phyloP scores from a whole-genome alignment of 2,113 vertebrate genomes.

The Cervus canadensis region DNA sequence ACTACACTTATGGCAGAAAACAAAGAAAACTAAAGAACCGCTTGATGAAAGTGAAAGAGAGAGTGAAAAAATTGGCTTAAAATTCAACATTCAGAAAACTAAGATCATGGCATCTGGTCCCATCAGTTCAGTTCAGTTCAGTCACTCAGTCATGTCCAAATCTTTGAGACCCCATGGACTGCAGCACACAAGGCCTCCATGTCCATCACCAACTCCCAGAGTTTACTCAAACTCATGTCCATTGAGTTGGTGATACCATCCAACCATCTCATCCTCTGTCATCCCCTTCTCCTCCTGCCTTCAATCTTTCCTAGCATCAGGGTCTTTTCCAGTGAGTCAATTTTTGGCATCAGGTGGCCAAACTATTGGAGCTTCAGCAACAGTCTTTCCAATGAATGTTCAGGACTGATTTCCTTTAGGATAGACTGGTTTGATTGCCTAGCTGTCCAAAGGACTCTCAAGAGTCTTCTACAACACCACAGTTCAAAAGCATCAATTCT shows the following conservation, averaged over 20 bases:
- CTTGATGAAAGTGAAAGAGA: background rate
- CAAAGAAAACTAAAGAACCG: background rate
- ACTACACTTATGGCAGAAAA: background rate
- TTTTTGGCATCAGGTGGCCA: background rate
- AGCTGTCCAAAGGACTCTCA: background rate
- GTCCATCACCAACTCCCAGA: background rate
- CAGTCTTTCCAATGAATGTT: background rate
- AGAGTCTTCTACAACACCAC: background rate
- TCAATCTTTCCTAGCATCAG: background rate
- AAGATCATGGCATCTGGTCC: background rate
- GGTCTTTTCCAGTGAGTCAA: background rate
- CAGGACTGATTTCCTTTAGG: background rate
- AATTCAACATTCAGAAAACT: background rate
- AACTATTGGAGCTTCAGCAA: background rate
- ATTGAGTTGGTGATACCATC: background rate
- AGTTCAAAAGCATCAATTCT: background rate
- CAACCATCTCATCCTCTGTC: background rate
- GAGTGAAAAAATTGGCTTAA: background rate
- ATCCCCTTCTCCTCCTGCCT: background rate
- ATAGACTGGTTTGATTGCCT: background rate
- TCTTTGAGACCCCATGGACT: background rate
- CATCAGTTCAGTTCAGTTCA: background rate
- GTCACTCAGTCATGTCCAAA: background rate
- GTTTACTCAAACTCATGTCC: background rate
- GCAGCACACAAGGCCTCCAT: background rate